Base-by-base conservation (phyloP, 2,113 vertebrate species). In the Corythoichthys intestinalis region DNA sequence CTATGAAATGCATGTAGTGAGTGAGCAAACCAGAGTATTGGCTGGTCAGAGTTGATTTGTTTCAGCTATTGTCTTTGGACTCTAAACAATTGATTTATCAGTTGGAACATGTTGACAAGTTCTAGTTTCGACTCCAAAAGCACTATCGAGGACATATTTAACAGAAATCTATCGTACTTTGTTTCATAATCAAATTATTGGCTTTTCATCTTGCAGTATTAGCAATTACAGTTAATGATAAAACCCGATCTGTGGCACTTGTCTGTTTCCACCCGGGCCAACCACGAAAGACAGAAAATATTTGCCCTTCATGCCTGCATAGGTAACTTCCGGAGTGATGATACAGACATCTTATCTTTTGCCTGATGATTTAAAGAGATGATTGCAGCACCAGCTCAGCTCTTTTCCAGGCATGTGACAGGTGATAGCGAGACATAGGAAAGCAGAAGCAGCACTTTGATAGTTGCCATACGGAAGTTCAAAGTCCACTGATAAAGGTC, bases 401-500 rank as follows among this genome's bases (percentile, higher is more conserved):
- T 78, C 41, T 80, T 85, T 58, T 81, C 49, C 14, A 63, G 41
- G 28, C 82, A 76, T 67, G 81, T 83, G 74, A 83, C 54, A 44
- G 50, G 47, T 71, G 73, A 72, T 58, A 56, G 73, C 52, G 50
- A 65, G 48, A 72, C 56, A 64, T 17, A 71, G 49, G 41, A 54
- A 74, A 58, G 64, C 49, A 60, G 20, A 53, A 12, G 58, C 4
- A 38, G 50, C 39, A 20, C 64, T 87, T 86, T 87, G 85, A 85
- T 74, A 71, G 74, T n/a, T 39, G 60, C 78, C 74, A 76, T 77
- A 77, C 80, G 69, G 56, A 83, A 13, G 87, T 70, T 69, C 64
- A 83, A 87, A 90, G 88, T 83, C 57, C 78, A 72, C 68, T 46
- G 77, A 86, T 85, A 85, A 79, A 75, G 49, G 8, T 0, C 53